A percentile compares a stretch with the other conserved stretches of the same genome.
These are phyloP conservation scores for Rachycentron canadum DNA, from an alignment of 2,797 vertebrate genomes.

Conservation along the genomic window DNA sequence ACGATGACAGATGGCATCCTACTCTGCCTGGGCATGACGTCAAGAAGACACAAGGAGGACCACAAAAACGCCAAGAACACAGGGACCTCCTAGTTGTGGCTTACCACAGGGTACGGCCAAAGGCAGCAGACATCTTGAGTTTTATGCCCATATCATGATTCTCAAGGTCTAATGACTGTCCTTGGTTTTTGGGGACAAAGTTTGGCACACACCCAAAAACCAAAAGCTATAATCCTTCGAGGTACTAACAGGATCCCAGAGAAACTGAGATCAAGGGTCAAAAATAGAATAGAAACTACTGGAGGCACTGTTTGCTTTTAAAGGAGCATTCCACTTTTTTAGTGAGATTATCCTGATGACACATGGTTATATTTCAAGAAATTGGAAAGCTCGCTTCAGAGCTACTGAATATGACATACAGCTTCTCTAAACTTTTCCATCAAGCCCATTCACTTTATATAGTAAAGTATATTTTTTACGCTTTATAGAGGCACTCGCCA, in stretches of 20 bases:
- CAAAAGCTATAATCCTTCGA: constrained; percentile 8
- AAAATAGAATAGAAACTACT: not conserved
- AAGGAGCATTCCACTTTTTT: not conserved
- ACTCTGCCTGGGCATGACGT: constrained; percentile 56
- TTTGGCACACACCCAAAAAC: constrained; percentile 39
- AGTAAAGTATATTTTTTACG: no score
- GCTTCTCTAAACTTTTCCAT: not conserved
- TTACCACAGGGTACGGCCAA: constrained; percentile 32
- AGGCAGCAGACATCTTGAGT: constrained; percentile 22
- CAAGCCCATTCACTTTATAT: no score
- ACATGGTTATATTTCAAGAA: not conserved
- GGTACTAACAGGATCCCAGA: constrained; percentile 11
- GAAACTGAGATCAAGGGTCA: not conserved
- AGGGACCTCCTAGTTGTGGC: constrained; percentile 44
- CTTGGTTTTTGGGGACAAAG: constrained; percentile 24
- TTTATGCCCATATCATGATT: constrained; percentile 17
- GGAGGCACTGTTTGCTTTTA: not conserved
- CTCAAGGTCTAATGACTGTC: constrained; percentile 35
- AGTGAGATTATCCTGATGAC: not conserved
- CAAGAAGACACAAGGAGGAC: constrained; percentile 62
- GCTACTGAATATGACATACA: not conserved
- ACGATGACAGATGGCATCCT: constrained; percentile 68
- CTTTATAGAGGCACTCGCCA: no score
- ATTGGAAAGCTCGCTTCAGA: not conserved
- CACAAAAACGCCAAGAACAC: constrained; percentile 59